phyloP scores from a whole-genome alignment of 2,797 vertebrate genomes.

The Mus caroli region DNA sequence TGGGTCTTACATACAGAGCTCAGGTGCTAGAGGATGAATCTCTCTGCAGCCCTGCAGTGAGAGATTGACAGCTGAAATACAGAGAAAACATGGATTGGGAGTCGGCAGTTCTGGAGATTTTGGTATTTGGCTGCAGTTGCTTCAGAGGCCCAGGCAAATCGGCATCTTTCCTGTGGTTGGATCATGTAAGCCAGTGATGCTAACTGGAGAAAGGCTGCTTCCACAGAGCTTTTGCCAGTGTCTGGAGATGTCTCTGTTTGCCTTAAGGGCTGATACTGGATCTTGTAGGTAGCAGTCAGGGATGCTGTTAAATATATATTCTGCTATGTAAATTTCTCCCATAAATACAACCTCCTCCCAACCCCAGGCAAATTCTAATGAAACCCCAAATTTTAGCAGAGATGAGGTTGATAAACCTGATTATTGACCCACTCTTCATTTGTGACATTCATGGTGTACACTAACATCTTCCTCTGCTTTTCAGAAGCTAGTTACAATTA shows the following conservation, averaged over 20 bases:
- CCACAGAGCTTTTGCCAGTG: background rate
- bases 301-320: background rate
- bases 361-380: background rate
- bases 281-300: background rate
- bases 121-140: background rate
- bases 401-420: background rate
- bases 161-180: background rate
- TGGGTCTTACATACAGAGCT: conserved; percentile 26
- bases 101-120: background rate
- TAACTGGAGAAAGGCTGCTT: background rate
- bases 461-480: background rate
- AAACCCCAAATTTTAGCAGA: background rate
- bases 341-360: background rate
- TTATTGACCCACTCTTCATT: background rate
- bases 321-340: too few relatives aligned
- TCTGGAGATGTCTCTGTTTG: background rate
- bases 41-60: background rate
- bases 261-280: background rate
- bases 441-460: background rate
- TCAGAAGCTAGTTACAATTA: background rate
- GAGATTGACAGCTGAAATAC: conserved; percentile 12
- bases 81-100: background rate
- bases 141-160: background rate
- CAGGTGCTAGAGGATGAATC: background rate
- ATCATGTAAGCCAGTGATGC: background rate